phyloP scores from a whole-genome alignment of 2,797 vertebrate species.

The Pristis pectinata region DNA sequence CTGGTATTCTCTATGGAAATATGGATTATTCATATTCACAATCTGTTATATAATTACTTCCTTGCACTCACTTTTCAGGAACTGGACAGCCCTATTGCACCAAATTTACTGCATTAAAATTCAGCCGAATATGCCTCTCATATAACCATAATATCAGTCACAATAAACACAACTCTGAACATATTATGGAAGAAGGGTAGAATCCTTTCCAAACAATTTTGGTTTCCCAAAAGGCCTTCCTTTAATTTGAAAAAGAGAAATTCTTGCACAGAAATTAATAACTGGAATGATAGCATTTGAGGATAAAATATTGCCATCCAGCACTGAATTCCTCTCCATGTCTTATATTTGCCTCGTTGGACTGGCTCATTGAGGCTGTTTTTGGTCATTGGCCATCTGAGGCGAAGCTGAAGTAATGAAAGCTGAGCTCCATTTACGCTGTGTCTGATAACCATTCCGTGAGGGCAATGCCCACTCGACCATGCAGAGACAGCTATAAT shows the following conservation, averaged over 20 bases:
- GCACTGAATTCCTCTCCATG: neutral
- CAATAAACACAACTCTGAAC: neutral
- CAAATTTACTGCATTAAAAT: neutral
- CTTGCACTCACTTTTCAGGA: neutral
- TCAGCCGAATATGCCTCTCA: neutral
- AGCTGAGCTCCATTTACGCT: neutral
- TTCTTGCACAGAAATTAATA: neutral
- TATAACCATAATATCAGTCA: neutral
- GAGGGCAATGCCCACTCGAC: neutral
- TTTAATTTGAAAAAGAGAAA: neutral
- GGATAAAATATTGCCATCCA: neutral
- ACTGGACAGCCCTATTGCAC: neutral
- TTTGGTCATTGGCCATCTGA: neutral
- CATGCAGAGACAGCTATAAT: neutral
- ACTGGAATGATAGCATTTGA: neutral
- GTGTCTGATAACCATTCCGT: conserved; percentile 5
- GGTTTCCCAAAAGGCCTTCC: neutral
- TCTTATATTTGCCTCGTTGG: neutral
- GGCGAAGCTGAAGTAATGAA: neutral
- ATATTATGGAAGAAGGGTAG: neutral
- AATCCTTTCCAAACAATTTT: neutral
- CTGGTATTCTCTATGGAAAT: neutral
- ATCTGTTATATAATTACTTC: neutral
- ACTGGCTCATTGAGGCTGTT: neutral
- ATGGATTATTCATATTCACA: neutral